A percentile compares a stretch with the other conserved stretches of the same genome.
These are phyloP conservation scores for Drosophila falleni DNA, from an alignment of 2,888 invertebrate species.

Conservation along the genomic window DNA sequence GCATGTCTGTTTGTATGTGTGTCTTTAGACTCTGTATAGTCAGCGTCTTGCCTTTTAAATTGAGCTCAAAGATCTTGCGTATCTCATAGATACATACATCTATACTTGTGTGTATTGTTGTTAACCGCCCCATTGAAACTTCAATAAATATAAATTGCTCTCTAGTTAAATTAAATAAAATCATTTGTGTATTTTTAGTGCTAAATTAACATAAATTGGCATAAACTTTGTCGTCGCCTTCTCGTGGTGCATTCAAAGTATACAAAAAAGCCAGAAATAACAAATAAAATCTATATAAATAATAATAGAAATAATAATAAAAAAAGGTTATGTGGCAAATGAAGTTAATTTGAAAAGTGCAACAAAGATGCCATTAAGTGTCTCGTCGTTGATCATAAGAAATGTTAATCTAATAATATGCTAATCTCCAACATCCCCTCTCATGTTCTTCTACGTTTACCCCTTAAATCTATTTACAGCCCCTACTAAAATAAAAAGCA, in stretches of 20 bases:
- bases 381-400: constrained; percentile 6
- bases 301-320: constrained; percentile 11
- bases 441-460: constrained; percentile 9
- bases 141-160: constrained; percentile 80
- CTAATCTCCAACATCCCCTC: constrained; percentile 2
- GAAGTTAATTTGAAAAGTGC: constrained; percentile 16
- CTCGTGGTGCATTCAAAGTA: constrained; percentile 18
- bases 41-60: constrained; percentile 53
- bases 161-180: constrained; percentile 78
- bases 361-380: constrained; percentile 5
- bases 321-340: constrained; percentile 7
- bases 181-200: constrained; percentile 75
- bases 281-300: constrained; percentile 3
- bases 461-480: constrained; percentile 57
- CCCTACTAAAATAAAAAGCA: constrained; percentile 37
- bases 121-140: constrained; percentile 61
- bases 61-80: constrained; percentile 63
- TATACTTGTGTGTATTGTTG: constrained; percentile 17
- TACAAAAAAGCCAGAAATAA: constrained; percentile 19
- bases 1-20: constrained; percentile 14
- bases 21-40: constrained; percentile 47
- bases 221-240: constrained; percentile 53
- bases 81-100: constrained; percentile 53
- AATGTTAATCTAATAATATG: constrained; percentile 21
- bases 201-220: constrained; percentile 80